These are phyloP conservation scores for Rallus limicola DNA, from an alignment of 2,113 vertebrate species.

Conservation along the genomic window DNA sequence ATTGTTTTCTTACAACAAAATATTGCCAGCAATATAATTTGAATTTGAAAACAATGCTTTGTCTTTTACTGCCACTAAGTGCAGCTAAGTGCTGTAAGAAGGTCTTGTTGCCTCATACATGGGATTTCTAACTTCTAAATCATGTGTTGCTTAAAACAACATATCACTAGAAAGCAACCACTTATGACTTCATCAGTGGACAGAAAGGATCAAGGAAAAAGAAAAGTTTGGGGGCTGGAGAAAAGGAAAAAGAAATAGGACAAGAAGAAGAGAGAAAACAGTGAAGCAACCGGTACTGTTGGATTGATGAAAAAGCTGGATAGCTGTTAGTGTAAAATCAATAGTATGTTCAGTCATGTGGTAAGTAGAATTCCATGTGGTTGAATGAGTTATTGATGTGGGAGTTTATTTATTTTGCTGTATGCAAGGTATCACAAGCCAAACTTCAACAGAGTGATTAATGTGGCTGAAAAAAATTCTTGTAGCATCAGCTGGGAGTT, in stretches of 20 bases:
- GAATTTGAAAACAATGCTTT: not conserved
- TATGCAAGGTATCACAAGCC: conserved; percentile 27
- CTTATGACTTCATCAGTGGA: not conserved
- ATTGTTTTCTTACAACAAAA: not conserved
- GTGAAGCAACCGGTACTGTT: not conserved
- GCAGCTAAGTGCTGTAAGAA: not conserved
- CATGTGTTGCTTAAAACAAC: accelerated
- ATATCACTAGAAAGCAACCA: accelerated
- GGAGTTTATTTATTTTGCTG: conserved; percentile 61
- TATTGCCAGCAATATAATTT: not conserved
- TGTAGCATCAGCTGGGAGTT: not conserved
- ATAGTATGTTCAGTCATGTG: conserved; percentile 39
- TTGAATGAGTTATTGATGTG: conserved; percentile 59
- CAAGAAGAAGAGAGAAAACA: not conserved
- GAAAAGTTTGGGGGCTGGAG: not conserved
- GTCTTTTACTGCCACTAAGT: not conserved
- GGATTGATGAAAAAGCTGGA: not conserved
- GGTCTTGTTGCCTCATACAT: accelerated
- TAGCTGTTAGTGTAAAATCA: conserved; percentile 48
- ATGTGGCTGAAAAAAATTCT: conserved; percentile 1
- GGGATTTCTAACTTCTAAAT: not conserved
- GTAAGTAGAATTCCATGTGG: conserved; percentile 41
- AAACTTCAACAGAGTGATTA: conserved; percentile 45
- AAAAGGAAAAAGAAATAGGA: not conserved
- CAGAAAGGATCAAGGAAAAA: not conserved